Conservation (phyloP, 2,888 invertebrate genomes). For the Allophyes oxyacanthae region DNA sequence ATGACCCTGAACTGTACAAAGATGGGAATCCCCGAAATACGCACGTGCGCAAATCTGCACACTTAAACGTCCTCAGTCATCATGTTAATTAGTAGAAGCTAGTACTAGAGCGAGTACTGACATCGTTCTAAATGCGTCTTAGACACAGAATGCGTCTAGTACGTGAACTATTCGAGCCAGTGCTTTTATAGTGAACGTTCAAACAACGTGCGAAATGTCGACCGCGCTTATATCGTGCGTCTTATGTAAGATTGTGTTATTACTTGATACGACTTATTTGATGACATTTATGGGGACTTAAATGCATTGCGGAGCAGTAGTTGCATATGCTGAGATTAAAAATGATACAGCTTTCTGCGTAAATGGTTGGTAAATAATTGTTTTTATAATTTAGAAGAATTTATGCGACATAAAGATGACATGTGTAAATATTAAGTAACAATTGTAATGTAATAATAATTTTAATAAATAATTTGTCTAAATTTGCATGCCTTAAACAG, state of each 20-base stretch:
- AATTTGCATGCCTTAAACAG: too few species aligned
- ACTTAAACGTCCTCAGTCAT: background rate
- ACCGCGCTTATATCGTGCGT: constrained; percentile 35
- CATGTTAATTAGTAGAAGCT: background rate
- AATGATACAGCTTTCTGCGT: too few species aligned
- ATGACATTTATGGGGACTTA: constrained; percentile 18
- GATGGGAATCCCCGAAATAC: background rate
- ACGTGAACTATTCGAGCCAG: constrained; percentile 48
- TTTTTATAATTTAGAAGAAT: too few species aligned
- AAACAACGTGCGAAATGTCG: constrained; percentile 60
- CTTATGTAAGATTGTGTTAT: constrained; percentile 43
- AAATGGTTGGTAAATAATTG: too few species aligned
- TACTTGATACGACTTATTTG: constrained; percentile 32
- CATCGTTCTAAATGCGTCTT: constrained; percentile 36
- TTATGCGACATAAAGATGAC: too few species aligned
- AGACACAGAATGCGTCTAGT: constrained; percentile 57
- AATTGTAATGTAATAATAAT: too few species aligned
- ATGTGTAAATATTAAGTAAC: too few species aligned
- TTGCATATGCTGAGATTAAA: background rate
- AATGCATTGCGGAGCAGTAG: background rate
- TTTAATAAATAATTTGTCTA: too few species aligned
- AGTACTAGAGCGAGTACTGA: constrained; percentile 38
- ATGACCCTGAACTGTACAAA: too few species aligned
- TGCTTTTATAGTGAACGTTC: constrained; percentile 51
- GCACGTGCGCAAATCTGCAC: background rate